These are phyloP conservation scores for Labroides dimidiatus DNA, from an alignment of 2,797 vertebrate species.

Conservation along the genomic window DNA sequence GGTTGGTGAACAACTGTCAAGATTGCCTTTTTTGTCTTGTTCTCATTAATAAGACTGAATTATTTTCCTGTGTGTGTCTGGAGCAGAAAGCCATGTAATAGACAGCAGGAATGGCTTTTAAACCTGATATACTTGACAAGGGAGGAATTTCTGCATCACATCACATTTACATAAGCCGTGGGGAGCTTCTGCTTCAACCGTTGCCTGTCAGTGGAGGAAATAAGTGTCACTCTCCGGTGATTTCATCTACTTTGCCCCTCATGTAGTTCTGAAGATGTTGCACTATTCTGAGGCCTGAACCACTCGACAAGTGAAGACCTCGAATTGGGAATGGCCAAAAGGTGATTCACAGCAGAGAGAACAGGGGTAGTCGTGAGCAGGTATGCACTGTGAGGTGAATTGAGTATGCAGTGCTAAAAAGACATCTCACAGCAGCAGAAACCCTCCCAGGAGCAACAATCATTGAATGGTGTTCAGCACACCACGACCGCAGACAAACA, in stretches of 20 bases:
- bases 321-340: constrained; percentile 52
- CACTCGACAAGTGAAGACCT: constrained; percentile 46
- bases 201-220: constrained; percentile 58
- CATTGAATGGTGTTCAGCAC: constrained; percentile 64
- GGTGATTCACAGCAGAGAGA: constrained; percentile 39
- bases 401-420: constrained; percentile 38
- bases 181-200: constrained; percentile 53
- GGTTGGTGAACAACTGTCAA: constrained; percentile 67
- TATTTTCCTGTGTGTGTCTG: constrained; percentile 53
- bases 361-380: constrained; percentile 30
- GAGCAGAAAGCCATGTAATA: constrained; percentile 55
- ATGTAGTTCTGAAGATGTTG: constrained; percentile 44
- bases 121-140: constrained; percentile 50
- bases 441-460: constrained; percentile 64
- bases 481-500: constrained; percentile 63
- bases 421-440: constrained; percentile 48
- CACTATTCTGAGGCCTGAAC: constrained; percentile 37
- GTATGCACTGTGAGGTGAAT: constrained; percentile 32
- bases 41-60: constrained; percentile 67
- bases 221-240: constrained; percentile 61
- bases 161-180: constrained; percentile 56
- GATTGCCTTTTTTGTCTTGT: constrained; percentile 59
- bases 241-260: constrained; percentile 45
- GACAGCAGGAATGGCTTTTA: constrained; percentile 29
- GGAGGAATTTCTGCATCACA: constrained; percentile 31